Percentiles rank a stretch among this genome's conserved stretches.
phyloP scores from a whole-genome alignment of 64 coral and sea anemone genomes.

The Stylophora pistillata region DNA sequence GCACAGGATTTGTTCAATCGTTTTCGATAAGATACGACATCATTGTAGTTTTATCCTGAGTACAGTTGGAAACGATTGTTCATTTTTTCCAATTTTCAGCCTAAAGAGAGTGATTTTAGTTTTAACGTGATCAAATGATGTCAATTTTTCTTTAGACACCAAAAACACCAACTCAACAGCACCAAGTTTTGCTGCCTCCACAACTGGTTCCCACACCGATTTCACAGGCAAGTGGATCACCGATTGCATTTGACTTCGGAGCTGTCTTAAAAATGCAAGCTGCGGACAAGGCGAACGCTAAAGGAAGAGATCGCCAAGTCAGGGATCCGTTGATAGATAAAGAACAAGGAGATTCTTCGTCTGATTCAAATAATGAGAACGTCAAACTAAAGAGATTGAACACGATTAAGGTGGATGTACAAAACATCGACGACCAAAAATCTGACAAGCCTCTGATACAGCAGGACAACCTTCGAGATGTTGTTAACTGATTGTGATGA shows the following conservation, averaged over 20 bases:
- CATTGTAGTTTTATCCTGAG: too few species aligned
- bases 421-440: neutral
- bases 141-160: slow-evolving; percentile 25
- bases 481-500: neutral
- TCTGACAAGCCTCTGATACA: neutral
- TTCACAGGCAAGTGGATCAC: neutral
- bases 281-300: neutral
- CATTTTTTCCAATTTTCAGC: neutral
- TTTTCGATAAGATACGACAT: too few species aligned
- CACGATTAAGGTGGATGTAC: slow-evolving; percentile 18
- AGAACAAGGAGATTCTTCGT: slow-evolving; percentile 4
- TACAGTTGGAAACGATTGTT: too few species aligned
- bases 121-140: neutral
- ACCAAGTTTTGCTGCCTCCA: neutral
- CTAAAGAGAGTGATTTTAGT: neutral
- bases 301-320: neutral
- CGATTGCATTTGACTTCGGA: slow-evolving; percentile 21
- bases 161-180: slow-evolving; percentile 23
- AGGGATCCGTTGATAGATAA: neutral
- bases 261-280: slow-evolving; percentile 34
- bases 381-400: neutral
- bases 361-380: neutral
- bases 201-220: neutral
- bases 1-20: too few species aligned
- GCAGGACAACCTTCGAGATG: neutral